Base-by-base conservation (phyloP, 2,113 vertebrate genomes). In the Phyllostomus discolor region DNA sequence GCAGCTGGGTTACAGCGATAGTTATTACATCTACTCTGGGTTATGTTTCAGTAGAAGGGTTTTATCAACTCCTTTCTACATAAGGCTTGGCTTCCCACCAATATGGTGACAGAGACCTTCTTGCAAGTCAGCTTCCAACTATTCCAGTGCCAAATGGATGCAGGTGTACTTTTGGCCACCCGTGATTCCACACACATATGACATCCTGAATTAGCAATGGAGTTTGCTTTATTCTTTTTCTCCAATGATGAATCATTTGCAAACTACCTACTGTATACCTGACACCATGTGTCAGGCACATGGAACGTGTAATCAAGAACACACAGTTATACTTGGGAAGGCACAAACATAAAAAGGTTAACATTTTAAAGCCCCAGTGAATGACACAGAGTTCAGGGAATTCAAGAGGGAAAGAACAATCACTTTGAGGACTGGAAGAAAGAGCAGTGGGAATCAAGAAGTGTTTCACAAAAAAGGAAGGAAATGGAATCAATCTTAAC, bases 111-210 rank as follows among this genome's bases (percentile, higher is more conserved):
- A 10, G 31, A 62, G 64, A 81, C 72, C 62, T 84, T 66, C 69
- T 26, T 57, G 81, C 75, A 72, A 89, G 94, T 73, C 62, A n/a
- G 67, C 28, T 83, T 41, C 35, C 64, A 89, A 59, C 41, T 48
- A 54, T 7, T 14, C 28, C 11, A 16, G 33, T 24, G 38, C 67
- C 69, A 72, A 66, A 88, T 81, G 38, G 38, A 67, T 20, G 38
- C 11, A 48, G 7, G 5, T 0, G 0, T 22, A 7, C 48, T 52
- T n/a, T 38, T 54, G 50, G 17, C 19, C 70, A 69, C 83, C 84
- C 50, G 48, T 7, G 48, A 93, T 33, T 81, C 50, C 54, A 2
- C 0, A 0, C 2, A 0, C 26, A 19, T 48, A 33, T 0, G 7
- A 26, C 82, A 57, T 57, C 70, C 66, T 90, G n/a, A 81, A 52